Conservation (phyloP, 2,888 invertebrate species). For the Cancer borealis region DNA sequence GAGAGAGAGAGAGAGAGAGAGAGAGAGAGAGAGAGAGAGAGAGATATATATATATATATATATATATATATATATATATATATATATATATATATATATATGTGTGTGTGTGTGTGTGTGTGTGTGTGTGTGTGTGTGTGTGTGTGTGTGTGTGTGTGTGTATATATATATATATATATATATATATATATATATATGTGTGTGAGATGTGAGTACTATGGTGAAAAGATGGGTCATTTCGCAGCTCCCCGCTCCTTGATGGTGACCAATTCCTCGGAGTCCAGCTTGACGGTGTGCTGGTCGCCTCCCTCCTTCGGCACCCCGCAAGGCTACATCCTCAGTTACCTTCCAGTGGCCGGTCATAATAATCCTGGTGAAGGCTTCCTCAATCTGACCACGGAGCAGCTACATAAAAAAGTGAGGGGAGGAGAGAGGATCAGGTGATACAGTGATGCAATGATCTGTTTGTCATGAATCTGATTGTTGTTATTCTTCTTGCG, state of each 20-base stretch:
- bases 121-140: too few relatives aligned
- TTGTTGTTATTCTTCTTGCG: background rate
- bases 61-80: too few relatives aligned
- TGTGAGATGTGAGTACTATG: background rate
- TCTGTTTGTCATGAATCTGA: background rate
- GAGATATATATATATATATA: too few relatives aligned
- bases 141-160: too few relatives aligned
- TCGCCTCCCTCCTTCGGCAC: constrained; percentile 53
- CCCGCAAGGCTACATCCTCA: constrained; percentile 65
- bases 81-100: too few relatives aligned
- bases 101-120: too few relatives aligned
- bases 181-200: too few relatives aligned
- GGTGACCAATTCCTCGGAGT: constrained; percentile 57
- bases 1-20: constrained; percentile 39
- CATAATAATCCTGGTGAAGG: constrained; percentile 44
- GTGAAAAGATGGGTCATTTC: background rate
- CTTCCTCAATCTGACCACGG: constrained; percentile 59
- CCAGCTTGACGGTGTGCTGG: constrained; percentile 65
- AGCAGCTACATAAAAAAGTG: constrained; percentile 54
- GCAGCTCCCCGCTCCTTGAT: constrained; percentile 50
- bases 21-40: constrained; percentile 38
- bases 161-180: too few relatives aligned
- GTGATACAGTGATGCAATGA: too few relatives aligned
- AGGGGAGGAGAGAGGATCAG: background rate
- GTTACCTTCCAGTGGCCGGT: constrained; percentile 41